A percentile compares a stretch with the other conserved stretches of the same genome.
Evolutionary conservation across 2,888 invertebrate species (phyloP).

Genomic region (Galeruca laticollis): DNA sequence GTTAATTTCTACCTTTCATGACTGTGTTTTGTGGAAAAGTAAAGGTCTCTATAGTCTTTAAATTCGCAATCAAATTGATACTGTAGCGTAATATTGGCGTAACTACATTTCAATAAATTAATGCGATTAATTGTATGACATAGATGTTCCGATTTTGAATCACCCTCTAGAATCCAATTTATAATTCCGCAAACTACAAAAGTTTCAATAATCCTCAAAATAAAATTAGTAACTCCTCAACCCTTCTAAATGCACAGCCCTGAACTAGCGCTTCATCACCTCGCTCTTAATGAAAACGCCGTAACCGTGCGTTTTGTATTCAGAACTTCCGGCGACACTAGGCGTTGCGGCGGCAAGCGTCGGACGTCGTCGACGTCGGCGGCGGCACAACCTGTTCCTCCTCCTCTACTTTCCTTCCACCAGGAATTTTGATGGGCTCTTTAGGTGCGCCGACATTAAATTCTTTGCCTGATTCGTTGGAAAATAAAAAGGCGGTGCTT

Average conservation of each 20-base stretch:
- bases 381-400: constrained; percentile 27
- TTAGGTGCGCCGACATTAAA: constrained; percentile 35
- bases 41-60: no score
- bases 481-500: constrained; percentile 32
- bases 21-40: no score
- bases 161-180: no score
- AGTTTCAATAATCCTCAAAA: not conserved
- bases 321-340: constrained; percentile 52
- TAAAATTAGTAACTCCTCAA: not conserved
- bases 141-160: no score
- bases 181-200: no score
- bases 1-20: no score
- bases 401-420: constrained; percentile 31
- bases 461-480: constrained; percentile 32
- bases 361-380: constrained; percentile 15
- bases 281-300: constrained; percentile 65
- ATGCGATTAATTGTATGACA: no score
- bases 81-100: no score
- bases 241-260: constrained; percentile 35
- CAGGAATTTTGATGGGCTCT: constrained; percentile 34
- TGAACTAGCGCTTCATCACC: constrained; percentile 62
- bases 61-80: no score
- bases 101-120: no score
- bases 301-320: constrained; percentile 56
- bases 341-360: constrained; percentile 35